These are phyloP conservation scores for Cepaea nemoralis DNA, from an alignment of 1,140 invertebrate species.

Conservation along the genomic window DNA sequence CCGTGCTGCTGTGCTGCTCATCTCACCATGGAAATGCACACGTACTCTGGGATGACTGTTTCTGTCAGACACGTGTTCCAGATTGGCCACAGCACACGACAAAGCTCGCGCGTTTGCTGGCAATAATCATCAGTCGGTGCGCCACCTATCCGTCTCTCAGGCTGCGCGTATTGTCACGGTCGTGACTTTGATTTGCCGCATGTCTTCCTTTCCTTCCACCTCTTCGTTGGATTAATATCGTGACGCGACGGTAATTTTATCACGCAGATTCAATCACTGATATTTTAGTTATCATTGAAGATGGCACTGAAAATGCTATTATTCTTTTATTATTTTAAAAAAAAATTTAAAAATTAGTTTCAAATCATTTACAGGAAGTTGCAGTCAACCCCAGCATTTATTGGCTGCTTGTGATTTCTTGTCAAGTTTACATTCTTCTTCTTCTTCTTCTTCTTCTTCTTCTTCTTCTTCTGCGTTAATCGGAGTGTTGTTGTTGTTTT, in stretches of 20 bases:
- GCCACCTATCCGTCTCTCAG: constrained; percentile 4
- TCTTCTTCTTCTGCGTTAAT: too few relatives aligned
- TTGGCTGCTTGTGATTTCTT: too few relatives aligned
- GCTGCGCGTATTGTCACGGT: not conserved
- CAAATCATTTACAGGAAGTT: too few relatives aligned
- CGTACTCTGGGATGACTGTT: not conserved
- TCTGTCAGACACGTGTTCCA: not conserved
- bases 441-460: too few relatives aligned
- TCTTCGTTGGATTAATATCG: not conserved
- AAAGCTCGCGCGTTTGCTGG: not conserved
- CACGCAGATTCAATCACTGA: not conserved
- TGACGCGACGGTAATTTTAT: not conserved
- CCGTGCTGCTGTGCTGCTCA: not conserved
- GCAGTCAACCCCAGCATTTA: too few relatives aligned
- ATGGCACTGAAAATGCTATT: too few relatives aligned
- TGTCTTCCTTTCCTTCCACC: not conserved
- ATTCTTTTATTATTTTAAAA: too few relatives aligned
- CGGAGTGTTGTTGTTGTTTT: too few relatives aligned
- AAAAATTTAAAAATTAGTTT: too few relatives aligned
- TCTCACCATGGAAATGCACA: not conserved
- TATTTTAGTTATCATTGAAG: too few relatives aligned
- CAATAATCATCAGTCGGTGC: not conserved
- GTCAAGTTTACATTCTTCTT: too few relatives aligned
- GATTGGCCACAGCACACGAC: not conserved
- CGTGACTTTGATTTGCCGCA: not conserved